Conservation (phyloP, 2,888 invertebrate genomes). For the Hirtodrosophila cameraria region DNA sequence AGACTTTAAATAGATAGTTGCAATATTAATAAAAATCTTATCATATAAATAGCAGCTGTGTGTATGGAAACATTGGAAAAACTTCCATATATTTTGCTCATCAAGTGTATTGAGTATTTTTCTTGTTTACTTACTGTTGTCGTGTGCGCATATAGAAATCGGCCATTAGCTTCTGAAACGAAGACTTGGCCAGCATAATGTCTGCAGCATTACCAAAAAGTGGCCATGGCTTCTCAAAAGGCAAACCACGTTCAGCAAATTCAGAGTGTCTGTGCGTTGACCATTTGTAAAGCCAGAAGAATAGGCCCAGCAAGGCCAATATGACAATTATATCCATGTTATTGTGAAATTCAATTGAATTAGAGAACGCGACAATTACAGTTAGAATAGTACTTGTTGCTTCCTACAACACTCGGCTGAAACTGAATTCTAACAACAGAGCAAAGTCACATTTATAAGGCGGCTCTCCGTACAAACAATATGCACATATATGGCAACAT, state of each 20-base stretch:
- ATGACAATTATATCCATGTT: slow-evolving; percentile 28
- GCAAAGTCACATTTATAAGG: slow-evolving; percentile 11
- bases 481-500: background rate
- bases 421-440: slow-evolving; percentile 6
- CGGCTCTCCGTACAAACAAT: background rate
- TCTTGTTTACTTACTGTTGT: slow-evolving; percentile 51
- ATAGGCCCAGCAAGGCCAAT: slow-evolving; percentile 28
- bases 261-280: slow-evolving; percentile 48
- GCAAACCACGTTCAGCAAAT: slow-evolving; percentile 63
- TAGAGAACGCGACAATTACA: background rate
- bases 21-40: too few species aligned
- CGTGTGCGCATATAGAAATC: slow-evolving; percentile 60
- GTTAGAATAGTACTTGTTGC: background rate
- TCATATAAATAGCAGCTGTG: too few species aligned
- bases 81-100: too few species aligned
- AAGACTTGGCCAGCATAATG: slow-evolving; percentile 26
- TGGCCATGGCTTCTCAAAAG: slow-evolving; percentile 68
- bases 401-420: background rate
- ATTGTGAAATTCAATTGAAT: background rate
- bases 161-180: slow-evolving; percentile 42
- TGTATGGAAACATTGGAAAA: too few species aligned
- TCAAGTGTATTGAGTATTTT: too few species aligned
- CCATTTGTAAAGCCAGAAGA: slow-evolving; percentile 64
- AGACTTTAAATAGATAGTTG: too few species aligned
- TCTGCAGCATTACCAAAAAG: slow-evolving; percentile 59